These are phyloP conservation scores for Galleria mellonella DNA, from an alignment of 1,140 invertebrate species.

Conservation along the genomic window DNA sequence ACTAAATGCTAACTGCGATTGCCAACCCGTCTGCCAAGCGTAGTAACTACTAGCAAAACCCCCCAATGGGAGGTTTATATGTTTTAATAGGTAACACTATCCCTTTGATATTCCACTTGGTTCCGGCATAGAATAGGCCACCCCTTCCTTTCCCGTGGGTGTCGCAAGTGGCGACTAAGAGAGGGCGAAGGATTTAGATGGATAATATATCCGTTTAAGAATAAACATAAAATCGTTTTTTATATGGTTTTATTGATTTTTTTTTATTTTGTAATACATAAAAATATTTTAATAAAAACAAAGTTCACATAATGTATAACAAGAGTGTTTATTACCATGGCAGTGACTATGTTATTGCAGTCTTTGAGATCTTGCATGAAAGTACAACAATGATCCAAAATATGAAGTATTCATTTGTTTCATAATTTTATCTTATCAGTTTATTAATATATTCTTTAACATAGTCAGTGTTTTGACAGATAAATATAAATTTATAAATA, in stretches of 20 bases:
- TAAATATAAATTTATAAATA: conserved; percentile 33
- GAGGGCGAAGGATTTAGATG: too few species aligned
- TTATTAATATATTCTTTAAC: conserved; percentile 21
- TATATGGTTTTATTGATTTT: conserved; percentile 51
- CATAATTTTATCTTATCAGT: too few species aligned
- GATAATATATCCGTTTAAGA: too few species aligned
- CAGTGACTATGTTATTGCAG: conserved; percentile 70
- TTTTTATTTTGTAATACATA: conserved; percentile 60
- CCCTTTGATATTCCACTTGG: too few species aligned
- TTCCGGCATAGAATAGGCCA: too few species aligned
- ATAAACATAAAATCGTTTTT: conserved; percentile 19
- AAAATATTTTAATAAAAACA: conserved; percentile 64
- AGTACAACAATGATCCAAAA: conserved; percentile 10
- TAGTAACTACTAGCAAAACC: too few species aligned
- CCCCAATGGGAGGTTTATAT: too few species aligned
- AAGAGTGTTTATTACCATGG: conserved; percentile 45
- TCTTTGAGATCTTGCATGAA: conserved; percentile 60
- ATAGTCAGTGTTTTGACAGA: conserved; percentile 54
- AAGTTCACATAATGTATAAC: conserved; percentile 60
- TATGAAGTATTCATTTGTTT: neutral
- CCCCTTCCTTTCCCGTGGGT: too few species aligned
- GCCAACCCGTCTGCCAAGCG: too few species aligned
- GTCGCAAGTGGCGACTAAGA: too few species aligned
- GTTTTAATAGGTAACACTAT: too few species aligned
- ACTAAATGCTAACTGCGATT: too few species aligned